Conservation (phyloP, 92 coral and sea anemone genomes). For the Paramuricea clavata region DNA sequence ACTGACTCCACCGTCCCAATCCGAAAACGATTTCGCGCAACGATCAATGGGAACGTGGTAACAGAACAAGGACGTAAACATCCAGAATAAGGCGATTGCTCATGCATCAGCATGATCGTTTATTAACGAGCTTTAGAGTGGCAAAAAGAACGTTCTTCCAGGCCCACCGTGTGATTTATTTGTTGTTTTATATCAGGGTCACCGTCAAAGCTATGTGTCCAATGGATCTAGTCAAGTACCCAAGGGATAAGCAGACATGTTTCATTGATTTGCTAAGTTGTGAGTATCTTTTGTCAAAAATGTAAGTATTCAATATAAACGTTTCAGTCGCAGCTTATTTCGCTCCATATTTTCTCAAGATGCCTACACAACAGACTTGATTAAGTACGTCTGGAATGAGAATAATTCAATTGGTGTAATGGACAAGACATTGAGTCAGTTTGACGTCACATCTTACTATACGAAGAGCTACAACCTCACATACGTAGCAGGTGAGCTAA, state of each 20-base stretch:
- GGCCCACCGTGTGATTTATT: neutral
- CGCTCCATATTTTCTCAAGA: neutral
- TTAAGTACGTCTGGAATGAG: constrained; percentile 36
- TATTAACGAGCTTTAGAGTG: too few relatives aligned
- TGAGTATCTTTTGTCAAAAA: constrained; percentile 29
- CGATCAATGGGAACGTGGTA: too few relatives aligned
- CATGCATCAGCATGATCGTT: too few relatives aligned
- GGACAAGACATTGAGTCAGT: constrained; percentile 46
- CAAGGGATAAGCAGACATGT: constrained; percentile 67
- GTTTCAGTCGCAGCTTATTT: too few relatives aligned
- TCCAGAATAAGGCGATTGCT: too few relatives aligned
- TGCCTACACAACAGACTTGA: constrained; percentile 38
- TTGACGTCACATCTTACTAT: constrained; percentile 37
- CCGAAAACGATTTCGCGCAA: too few relatives aligned
- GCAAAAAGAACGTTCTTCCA: too few relatives aligned
- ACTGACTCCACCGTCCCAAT: too few relatives aligned
- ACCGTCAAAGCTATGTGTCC: constrained; percentile 69
- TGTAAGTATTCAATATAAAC: too few relatives aligned
- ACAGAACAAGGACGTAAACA: too few relatives aligned
- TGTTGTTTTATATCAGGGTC: constrained; percentile 25
- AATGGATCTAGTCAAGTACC: constrained; percentile 66
- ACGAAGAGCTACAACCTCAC: neutral
- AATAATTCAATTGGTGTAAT: constrained; percentile 21
- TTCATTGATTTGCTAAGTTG: constrained; percentile 60
- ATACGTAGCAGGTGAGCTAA: constrained; percentile 34